Conservation (phyloP, 2,888 invertebrate species). For the Drosophila nigricruria region DNA sequence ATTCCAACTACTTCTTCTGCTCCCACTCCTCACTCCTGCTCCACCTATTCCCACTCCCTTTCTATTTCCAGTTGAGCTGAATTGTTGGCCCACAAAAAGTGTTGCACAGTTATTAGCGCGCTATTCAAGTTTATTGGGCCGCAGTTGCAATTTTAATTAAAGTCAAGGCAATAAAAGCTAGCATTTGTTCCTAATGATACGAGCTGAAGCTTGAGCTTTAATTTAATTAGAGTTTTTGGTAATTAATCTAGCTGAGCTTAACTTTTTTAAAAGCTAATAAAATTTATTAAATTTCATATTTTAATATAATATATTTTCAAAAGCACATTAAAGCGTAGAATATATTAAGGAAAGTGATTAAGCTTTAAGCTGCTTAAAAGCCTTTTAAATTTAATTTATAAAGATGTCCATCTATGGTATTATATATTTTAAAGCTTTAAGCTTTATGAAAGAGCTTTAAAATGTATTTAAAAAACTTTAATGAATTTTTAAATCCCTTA, state of each 20-base stretch:
- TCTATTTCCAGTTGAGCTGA: conserved; percentile 13
- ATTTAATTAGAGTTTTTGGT: neutral
- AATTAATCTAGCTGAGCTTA: neutral
- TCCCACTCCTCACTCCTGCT: neutral
- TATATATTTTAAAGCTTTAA: neutral
- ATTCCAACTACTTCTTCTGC: neutral
- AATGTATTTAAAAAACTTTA: too few relatives aligned
- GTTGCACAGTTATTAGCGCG: conserved; percentile 54
- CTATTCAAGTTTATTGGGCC: conserved; percentile 45
- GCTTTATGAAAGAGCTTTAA: too few relatives aligned
- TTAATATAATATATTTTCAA: too few relatives aligned
- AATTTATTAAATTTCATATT: too few relatives aligned
- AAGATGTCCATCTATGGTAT: neutral
- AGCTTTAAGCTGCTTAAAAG: neutral
- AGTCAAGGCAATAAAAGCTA: conserved; percentile 20
- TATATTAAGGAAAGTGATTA: too few relatives aligned
- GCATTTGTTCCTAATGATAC: conserved; percentile 22
- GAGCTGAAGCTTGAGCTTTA: conserved; percentile 16
- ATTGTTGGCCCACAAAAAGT: conserved; percentile 31
- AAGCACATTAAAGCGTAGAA: too few relatives aligned
- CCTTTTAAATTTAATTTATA: neutral
- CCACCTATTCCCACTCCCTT: too few relatives aligned
- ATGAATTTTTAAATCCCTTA: too few relatives aligned
- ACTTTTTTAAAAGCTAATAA: too few relatives aligned
- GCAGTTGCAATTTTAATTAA: conserved; percentile 51